Evolutionary conservation across 2,113 vertebrate species (phyloP).

Genomic region (Syrrhaptes paradoxus): DNA sequence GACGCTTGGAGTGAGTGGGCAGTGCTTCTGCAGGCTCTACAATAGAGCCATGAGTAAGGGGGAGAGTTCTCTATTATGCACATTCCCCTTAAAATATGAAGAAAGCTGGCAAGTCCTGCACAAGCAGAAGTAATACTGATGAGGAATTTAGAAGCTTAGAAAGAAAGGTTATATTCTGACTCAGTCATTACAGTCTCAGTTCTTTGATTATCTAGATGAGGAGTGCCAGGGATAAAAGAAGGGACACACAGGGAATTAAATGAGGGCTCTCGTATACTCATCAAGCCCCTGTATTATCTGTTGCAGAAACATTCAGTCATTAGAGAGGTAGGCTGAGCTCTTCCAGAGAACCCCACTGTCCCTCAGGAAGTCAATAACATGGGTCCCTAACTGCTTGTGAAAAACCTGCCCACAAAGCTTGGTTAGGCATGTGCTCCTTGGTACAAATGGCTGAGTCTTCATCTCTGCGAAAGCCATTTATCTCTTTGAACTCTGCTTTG

Average conservation of each 20-base stretch:
- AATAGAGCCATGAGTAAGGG: not conserved
- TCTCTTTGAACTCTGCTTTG: not conserved
- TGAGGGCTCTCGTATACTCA: not conserved
- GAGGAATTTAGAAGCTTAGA: slow-evolving; percentile 24
- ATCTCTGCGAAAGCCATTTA: not conserved
- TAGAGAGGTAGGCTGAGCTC: not conserved
- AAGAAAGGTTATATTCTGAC: slow-evolving; percentile 19
- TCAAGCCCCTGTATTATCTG: not conserved
- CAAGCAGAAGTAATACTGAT: not conserved
- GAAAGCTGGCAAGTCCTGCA: slow-evolving; percentile 20
- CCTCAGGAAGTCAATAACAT: not conserved
- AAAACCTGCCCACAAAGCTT: not conserved
- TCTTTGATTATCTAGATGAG: not conserved
- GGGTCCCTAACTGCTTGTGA: not conserved
- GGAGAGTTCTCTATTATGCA: not conserved
- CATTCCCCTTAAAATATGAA: not conserved
- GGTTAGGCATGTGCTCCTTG: not conserved
- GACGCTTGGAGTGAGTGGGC: not conserved
- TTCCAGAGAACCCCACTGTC: not conserved
- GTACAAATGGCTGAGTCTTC: not conserved
- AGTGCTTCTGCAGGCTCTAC: not conserved
- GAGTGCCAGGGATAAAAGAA: not conserved
- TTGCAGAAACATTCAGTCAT: not conserved
- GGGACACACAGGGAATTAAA: not conserved
- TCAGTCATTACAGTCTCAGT: not conserved